Evolutionary conservation across 2,888 invertebrate genomes (phyloP), one percentile per base, ranked within the genome.

Genomic region (Rhagonycha fulva): DNA sequence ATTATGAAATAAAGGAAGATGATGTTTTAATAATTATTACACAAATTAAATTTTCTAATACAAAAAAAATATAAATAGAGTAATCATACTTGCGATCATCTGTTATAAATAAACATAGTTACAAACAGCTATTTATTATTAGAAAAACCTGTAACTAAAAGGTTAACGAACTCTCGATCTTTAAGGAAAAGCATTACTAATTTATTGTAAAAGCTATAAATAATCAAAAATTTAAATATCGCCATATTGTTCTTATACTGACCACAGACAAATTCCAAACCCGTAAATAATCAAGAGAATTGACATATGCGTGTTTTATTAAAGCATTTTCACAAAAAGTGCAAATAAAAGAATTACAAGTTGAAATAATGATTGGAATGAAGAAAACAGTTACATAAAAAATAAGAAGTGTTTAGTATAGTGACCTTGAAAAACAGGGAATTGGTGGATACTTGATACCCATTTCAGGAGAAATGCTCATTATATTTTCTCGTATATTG

Each of bases 351-450:
- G 68, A 19, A 76, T 73, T 68, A 60, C 62, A 74, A 77, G 79
- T 76, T 78, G 73, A 79, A 81, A 81, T 74, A 80, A 82, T 80
- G 79, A 81, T 75, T 72, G 82, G 82, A 82, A 82, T 82, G 82
- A 80, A 75, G 79, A 71, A 77, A 78, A 82, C 82, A 82, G 82
- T 82, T 82, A 82, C 76, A 70, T 72, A 74, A 76, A 79, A 79
- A 80, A 77, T 72, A 77, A 72, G 75, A 62, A 78, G 77, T 47
- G 76, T 77, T 75, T 81, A 77, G 82, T 82, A 81, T 82, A 82
- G 82, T 82, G 81, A 82, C 82, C 82, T 82, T 82, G 82, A 74
- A 78, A 81, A 73, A 76, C 47, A 47, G n/a, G n/a, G n/a, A 47
- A 47, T 7, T 47, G 47, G 9, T 7, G n/a, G 47, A n/a, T 47